These are phyloP conservation scores for Glomeris marginata DNA, from an alignment of 2,888 invertebrate species.

Conservation along the genomic window DNA sequence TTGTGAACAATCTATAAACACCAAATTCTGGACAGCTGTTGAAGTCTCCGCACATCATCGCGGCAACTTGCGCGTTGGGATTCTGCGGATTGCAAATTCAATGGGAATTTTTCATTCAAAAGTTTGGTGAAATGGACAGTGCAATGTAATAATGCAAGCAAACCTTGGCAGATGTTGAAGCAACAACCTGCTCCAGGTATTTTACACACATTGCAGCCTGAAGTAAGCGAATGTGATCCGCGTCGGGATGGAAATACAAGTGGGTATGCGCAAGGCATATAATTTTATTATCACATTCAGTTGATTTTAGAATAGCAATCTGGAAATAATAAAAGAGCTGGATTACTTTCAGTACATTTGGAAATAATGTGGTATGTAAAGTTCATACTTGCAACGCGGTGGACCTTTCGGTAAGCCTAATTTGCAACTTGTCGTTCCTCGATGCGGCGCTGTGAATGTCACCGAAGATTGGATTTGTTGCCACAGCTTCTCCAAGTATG, in stretches of 20 bases:
- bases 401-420: conserved; percentile 40
- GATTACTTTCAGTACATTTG: too few relatives aligned
- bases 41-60: conserved; percentile 82
- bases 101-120: not conserved
- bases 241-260: conserved; percentile 81
- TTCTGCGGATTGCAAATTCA: conserved; percentile 24
- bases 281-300: conserved; percentile 15
- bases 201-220: conserved; percentile 61
- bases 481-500: conserved; percentile 16
- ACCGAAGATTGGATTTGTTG: conserved; percentile 15
- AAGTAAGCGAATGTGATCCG: conserved; percentile 72
- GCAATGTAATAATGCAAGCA: too few relatives aligned
- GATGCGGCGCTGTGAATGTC: conserved; percentile 12
- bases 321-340: too few relatives aligned
- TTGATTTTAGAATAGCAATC: conserved; percentile 19
- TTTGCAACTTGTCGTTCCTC: conserved; percentile 21
- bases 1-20: conserved; percentile 59
- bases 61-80: conserved; percentile 38
- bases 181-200: conserved; percentile 46
- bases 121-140: too few relatives aligned
- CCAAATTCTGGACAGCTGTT: conserved; percentile 75
- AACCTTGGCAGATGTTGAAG: conserved; percentile 23
- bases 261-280: conserved; percentile 62
- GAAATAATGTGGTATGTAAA: not conserved
- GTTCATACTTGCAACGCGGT: conserved; percentile 46